Evolutionary conservation across 92 coral and sea anemone species (phyloP).

Genomic region (Bergia puertoricense): DNA sequence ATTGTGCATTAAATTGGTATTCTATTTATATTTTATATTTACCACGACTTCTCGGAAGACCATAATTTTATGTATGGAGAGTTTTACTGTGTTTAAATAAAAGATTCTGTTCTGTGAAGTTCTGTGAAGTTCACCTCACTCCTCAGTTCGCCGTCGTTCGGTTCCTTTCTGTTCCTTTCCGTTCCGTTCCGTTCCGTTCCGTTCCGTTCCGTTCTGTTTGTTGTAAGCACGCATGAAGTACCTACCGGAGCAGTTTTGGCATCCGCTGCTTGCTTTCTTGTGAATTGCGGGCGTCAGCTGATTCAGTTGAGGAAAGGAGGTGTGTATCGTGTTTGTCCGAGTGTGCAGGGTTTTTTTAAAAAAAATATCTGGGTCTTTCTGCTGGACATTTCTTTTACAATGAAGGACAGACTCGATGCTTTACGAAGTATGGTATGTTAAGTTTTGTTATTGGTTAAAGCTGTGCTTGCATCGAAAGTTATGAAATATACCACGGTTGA

Average conservation of each 20-base stretch:
- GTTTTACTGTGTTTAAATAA: too few species aligned
- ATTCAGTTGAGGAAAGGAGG: conserved; percentile 7
- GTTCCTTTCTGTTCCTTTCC: too few species aligned
- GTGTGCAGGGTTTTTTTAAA: background rate
- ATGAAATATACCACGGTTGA: background rate
- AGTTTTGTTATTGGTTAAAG: background rate
- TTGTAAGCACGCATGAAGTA: too few species aligned
- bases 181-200: too few species aligned
- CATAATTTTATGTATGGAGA: too few species aligned
- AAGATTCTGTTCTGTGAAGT: too few species aligned
- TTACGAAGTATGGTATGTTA: conserved; percentile 38
- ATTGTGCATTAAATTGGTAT: too few species aligned
- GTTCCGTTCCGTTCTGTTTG: too few species aligned
- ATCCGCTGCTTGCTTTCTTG: conserved; percentile 34
- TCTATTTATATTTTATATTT: too few species aligned
- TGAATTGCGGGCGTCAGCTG: conserved; percentile 10
- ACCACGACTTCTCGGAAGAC: too few species aligned
- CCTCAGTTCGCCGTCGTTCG: too few species aligned
- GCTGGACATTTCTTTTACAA: conserved; percentile 1
- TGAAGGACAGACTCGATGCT: conserved; percentile 49
- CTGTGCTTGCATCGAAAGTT: background rate
- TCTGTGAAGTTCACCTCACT: too few species aligned
- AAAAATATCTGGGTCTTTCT: background rate
- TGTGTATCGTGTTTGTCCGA: background rate
- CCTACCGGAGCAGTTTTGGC: background rate